Evolutionary conservation across 1,140 invertebrate species (phyloP).

Genomic region (Palaemon carinicauda): DNA sequence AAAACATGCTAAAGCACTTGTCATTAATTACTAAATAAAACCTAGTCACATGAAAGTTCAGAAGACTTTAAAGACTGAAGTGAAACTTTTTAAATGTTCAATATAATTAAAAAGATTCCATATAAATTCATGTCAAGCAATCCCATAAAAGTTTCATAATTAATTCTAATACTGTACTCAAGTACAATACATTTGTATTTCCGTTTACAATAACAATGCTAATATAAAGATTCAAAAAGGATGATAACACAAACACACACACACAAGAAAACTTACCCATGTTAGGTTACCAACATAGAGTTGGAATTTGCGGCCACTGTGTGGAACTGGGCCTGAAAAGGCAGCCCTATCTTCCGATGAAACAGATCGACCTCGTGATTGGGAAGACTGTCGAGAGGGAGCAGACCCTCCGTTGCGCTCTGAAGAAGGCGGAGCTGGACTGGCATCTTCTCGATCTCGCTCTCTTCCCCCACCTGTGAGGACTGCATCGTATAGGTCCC

Average conservation of each 20-base stretch:
- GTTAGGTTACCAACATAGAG: slow-evolving; percentile 95
- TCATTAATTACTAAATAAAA: too few relatives aligned
- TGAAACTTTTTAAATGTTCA: too few relatives aligned
- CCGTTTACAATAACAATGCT: slow-evolving; percentile 28
- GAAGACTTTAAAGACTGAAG: too few relatives aligned
- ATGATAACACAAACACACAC: too few relatives aligned
- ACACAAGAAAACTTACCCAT: slow-evolving; percentile 68
- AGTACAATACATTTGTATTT: too few relatives aligned
- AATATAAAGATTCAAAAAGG: too few relatives aligned
- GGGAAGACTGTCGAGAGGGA: slow-evolving; percentile 34
- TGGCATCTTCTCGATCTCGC: slow-evolving; percentile 45
- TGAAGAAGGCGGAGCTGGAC: slow-evolving; percentile 34
- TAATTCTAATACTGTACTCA: too few relatives aligned
- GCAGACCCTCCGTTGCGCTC: slow-evolving; percentile 53
- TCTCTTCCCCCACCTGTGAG: slow-evolving; percentile 58
- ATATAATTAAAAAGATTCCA: too few relatives aligned
- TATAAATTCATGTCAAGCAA: too few relatives aligned
- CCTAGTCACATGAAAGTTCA: too few relatives aligned
- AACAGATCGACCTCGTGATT: slow-evolving; percentile 23
- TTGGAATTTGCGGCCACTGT: slow-evolving; percentile 82
- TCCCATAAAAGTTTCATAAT: too few relatives aligned
- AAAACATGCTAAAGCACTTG: too few relatives aligned
- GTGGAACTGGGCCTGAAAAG: slow-evolving; percentile 65
- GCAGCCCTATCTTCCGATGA: slow-evolving; percentile 49
- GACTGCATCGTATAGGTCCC: slow-evolving; percentile 60